phyloP scores from a whole-genome alignment of 2,888 invertebrate genomes.

The Drosophila neonasuta region DNA sequence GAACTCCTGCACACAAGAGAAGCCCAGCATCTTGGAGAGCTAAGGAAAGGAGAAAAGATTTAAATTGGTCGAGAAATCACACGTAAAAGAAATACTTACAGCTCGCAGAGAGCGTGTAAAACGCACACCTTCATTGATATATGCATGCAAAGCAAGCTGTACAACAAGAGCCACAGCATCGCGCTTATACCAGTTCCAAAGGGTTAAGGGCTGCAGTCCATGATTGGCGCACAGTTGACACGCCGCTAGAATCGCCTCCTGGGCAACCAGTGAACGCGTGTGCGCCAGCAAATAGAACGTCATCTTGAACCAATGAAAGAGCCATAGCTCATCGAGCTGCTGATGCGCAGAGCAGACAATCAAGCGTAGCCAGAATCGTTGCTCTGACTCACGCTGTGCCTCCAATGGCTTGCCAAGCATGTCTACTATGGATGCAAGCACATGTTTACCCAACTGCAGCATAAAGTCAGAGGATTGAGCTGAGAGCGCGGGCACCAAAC shows the following conservation, averaged over 20 bases:
- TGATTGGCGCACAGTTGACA: constrained; percentile 79
- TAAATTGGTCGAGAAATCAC: no score
- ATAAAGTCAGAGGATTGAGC: constrained; percentile 49
- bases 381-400: constrained; percentile 39
- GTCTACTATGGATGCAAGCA: constrained; percentile 50
- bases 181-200: constrained; percentile 81
- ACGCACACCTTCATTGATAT: constrained; percentile 73
- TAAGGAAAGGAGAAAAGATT: constrained; percentile 33
- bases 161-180: constrained; percentile 78
- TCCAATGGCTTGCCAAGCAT: constrained; percentile 39
- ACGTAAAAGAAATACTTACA: constrained; percentile 49
- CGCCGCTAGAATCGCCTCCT: constrained; percentile 79
- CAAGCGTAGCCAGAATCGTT: constrained; percentile 61
- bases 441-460: constrained; percentile 46
- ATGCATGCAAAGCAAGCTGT: constrained; percentile 73
- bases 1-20: constrained; percentile 87
- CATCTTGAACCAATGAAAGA: constrained; percentile 80
- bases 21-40: constrained; percentile 87
- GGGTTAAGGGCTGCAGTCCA: constrained; percentile 73
- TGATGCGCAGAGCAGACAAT: constrained; percentile 50
- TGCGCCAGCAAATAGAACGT: constrained; percentile 79
- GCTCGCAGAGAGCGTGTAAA: constrained; percentile 74
- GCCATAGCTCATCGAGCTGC: constrained; percentile 75
- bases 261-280: constrained; percentile 74
- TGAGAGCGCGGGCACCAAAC: constrained; percentile 55